phyloP scores from a whole-genome alignment of 2,888 invertebrate genomes.

The Brachyptera putata region DNA sequence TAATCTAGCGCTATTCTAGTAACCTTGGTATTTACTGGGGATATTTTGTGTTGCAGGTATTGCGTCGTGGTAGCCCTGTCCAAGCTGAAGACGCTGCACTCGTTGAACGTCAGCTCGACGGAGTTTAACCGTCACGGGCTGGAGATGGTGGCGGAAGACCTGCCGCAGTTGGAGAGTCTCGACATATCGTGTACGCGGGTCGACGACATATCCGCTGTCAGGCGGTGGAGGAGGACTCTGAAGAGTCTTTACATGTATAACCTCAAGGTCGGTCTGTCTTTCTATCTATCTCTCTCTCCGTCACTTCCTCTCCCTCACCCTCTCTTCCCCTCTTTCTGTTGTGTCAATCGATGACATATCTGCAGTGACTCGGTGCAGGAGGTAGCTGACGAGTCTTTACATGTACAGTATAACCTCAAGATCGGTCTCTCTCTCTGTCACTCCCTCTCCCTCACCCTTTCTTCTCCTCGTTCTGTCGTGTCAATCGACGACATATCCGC shows the following conservation, averaged over 20 bases:
- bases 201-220: slow-evolving; percentile 56
- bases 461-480: no score
- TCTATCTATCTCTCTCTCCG: no score
- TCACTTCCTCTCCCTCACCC: no score
- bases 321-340: no score
- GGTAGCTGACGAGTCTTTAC: slow-evolving; percentile 57
- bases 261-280: slow-evolving; percentile 54
- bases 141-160: slow-evolving; percentile 60
- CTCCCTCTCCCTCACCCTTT: no score
- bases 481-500: slow-evolving; percentile 58
- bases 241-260: slow-evolving; percentile 58
- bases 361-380: slow-evolving; percentile 62
- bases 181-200: slow-evolving; percentile 63
- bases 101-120: slow-evolving; percentile 62
- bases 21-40: no score
- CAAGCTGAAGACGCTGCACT: slow-evolving; percentile 55
- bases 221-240: slow-evolving; percentile 51
- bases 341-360: no score
- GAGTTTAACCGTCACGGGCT: slow-evolving; percentile 62
- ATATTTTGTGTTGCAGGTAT: slow-evolving; percentile 43
- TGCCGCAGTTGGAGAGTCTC: slow-evolving; percentile 57
- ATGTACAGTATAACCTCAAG: slow-evolving; percentile 67
- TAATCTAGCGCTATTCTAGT: no score
- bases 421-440: no score
- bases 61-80: slow-evolving; percentile 57